A percentile compares a stretch with the other conserved stretches of the same genome.
These are phyloP conservation scores for Perca schrenkii DNA, from an alignment of 2,113 vertebrate genomes.

Conservation along the genomic window DNA sequence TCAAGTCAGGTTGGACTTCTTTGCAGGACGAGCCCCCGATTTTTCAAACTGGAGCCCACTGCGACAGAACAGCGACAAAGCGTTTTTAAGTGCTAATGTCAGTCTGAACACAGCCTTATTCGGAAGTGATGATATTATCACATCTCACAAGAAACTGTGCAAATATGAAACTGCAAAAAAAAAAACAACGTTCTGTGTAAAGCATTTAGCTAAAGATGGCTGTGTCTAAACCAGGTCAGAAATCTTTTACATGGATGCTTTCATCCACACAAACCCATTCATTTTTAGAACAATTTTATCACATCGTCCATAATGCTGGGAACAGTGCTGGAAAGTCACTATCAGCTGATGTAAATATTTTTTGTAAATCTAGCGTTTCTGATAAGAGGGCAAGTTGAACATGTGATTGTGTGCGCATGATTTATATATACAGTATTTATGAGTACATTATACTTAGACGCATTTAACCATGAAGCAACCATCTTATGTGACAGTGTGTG, in stretches of 20 bases:
- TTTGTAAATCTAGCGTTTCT: slow-evolving; percentile 52
- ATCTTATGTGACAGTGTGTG: slow-evolving; percentile 44
- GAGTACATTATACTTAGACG: slow-evolving; percentile 37
- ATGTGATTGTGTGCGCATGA: slow-evolving; percentile 32
- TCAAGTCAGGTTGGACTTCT: not conserved
- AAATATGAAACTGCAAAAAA: slow-evolving; percentile 7
- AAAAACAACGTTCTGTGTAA: not conserved
- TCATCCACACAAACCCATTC: not conserved
- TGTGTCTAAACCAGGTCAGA: not conserved
- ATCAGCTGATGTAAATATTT: slow-evolving; percentile 69
- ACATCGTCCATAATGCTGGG: slow-evolving; percentile 69
- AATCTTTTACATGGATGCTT: not conserved
- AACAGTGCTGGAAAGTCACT: slow-evolving; percentile 46
- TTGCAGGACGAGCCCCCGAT: not conserved
- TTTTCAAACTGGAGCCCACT: too few relatives aligned
- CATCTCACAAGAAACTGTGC: not conserved
- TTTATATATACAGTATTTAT: slow-evolving; percentile 70
- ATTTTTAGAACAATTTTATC: not conserved
- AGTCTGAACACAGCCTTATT: slow-evolving; percentile 41
- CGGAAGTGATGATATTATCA: not conserved
- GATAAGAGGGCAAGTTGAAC: slow-evolving; percentile 22
- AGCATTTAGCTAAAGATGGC: slow-evolving; percentile 9
- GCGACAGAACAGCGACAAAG: not conserved
- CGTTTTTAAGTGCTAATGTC: not conserved
- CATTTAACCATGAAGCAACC: slow-evolving; percentile 25